Base-by-base conservation (phyloP, 1,140 invertebrate species). In the Whitmania pigra region DNA sequence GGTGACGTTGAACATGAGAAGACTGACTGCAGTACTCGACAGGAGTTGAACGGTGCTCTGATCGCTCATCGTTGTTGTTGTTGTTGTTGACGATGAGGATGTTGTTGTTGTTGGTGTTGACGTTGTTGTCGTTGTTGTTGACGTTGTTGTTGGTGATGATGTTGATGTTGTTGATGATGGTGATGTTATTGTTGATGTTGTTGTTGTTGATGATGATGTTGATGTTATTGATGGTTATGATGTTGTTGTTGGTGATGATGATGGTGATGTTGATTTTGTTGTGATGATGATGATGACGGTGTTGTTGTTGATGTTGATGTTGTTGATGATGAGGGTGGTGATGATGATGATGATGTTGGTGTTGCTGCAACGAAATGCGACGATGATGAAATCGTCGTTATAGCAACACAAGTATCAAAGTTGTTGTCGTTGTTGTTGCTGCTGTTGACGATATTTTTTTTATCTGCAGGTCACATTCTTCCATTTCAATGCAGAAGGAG, bases 21-120 rank as follows among this genome's bases (percentile, higher is more conserved):
- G 31, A 18, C 25, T 31, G 60, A 49, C 43, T 5, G 43, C 43
- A 1, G 43, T 49, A 13, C 43, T 49, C 11, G 43, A 7, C 43
- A 49, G 43, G 9, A 49, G 43, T 17, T 49, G 43, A 17, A 13
- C 43, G 11, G 43, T 11, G n/a, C 6, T 40, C 31, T 3, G 43
- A 22, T 54, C 22, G 72, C 27, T n/a, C 17, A 43, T 36, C 31
- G 66, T 22, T 67, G 72, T 49, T 36, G 29, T 67, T 22, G 40
- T 68, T 66, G 29, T 31, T 67, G 71, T 36, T 4, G n/a, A n/a
- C n/a, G n/a, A n/a, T n/a, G n/a, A n/a, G n/a, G n/a, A n/a, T n/a
- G 57, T 72, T 15, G 66, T 67, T 36, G 25, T 67, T 20, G 66
- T 11, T 4, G 66, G 2, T 36, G 66, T 36, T 5, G 66, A 20